A percentile compares a stretch with the other conserved stretches of the same genome.
phyloP scores from a whole-genome alignment of 2,888 invertebrate genomes.

The Pollenia labialis region DNA sequence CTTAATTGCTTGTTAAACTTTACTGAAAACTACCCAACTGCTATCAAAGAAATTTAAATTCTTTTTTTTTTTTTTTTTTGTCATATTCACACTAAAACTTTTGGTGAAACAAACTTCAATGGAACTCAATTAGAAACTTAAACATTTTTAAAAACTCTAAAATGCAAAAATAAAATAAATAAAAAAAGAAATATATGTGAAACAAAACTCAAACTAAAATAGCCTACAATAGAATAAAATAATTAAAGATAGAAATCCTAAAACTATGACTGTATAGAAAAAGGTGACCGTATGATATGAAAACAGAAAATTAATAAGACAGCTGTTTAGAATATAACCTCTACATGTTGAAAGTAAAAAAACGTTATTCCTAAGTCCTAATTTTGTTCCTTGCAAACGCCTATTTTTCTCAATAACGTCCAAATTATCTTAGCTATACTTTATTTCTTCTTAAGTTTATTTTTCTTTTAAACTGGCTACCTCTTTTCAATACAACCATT shows the following conservation, averaged over 20 bases:
- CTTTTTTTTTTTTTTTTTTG: not conserved
- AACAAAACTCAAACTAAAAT: constrained; percentile 20
- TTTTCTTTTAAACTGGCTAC: not conserved
- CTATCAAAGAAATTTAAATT: not conserved
- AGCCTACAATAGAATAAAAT: constrained; percentile 29
- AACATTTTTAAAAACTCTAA: constrained; percentile 28
- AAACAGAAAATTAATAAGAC: too few species aligned
- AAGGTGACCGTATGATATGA: not conserved
- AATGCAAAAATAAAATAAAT: not conserved
- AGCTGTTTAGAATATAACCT: too few species aligned
- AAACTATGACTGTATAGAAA: not conserved
- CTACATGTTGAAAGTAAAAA: not conserved
- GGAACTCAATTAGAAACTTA: constrained; percentile 58
- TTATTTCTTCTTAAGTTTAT: not conserved
- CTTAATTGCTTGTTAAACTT: too few species aligned
- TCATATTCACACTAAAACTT: not conserved
- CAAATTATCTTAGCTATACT: not conserved
- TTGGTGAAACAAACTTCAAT: constrained; percentile 5
- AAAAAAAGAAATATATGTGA: not conserved
- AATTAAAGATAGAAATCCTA: constrained; percentile 47
- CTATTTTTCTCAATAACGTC: too few species aligned
- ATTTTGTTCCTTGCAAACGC: too few species aligned
- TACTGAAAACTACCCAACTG: too few species aligned
- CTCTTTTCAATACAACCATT: not conserved
- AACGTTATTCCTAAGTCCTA: not conserved